These are phyloP conservation scores for Percopsis transmontana DNA, from an alignment of 2,113 vertebrate species.

Conservation along the genomic window DNA sequence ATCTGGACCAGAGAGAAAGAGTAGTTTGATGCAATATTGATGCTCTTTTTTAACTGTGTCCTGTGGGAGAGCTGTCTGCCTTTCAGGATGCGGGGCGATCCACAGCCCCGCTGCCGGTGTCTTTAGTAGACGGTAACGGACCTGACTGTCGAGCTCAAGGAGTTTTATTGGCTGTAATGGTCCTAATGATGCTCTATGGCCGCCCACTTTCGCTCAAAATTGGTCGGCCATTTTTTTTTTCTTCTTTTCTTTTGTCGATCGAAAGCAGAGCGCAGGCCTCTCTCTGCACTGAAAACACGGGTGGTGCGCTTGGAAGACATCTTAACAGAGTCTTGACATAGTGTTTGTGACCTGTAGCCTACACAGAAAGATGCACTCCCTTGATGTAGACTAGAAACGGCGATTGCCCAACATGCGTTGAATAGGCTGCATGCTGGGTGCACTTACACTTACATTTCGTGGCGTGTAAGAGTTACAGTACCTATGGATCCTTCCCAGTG, in stretches of 20 bases:
- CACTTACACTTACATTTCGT: background rate
- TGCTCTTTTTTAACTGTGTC: conserved; percentile 73
- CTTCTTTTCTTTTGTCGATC: conserved; percentile 47
- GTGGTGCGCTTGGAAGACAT: conserved; percentile 34
- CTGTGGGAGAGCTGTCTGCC: conserved; percentile 68
- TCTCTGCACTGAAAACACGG: conserved; percentile 43
- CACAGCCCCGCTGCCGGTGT: conserved; percentile 33
- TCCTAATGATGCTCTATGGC: conserved; percentile 53
- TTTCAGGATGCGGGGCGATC: conserved; percentile 66
- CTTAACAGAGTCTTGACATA: conserved; percentile 25
- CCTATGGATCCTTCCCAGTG: conserved; percentile 7
- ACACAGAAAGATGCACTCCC: background rate
- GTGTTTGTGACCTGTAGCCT: background rate
- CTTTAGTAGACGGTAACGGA: conserved; percentile 56
- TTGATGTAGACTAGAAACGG: background rate
- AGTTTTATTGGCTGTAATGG: conserved; percentile 70
- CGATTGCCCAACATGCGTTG: too few relatives aligned
- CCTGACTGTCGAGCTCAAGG: conserved; percentile 44
- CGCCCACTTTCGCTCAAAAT: conserved; percentile 34
- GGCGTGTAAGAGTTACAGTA: background rate
- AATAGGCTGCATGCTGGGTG: background rate
- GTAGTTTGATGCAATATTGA: conserved; percentile 82
- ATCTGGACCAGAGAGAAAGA: conserved; percentile 76
- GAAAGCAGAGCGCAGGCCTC: conserved; percentile 60
- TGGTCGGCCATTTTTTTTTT: conserved; percentile 30